A percentile compares a stretch with the other conserved stretches of the same genome.
These are phyloP conservation scores for Drosophila seclusa DNA, from an alignment of 2,888 invertebrate species.

Conservation along the genomic window DNA sequence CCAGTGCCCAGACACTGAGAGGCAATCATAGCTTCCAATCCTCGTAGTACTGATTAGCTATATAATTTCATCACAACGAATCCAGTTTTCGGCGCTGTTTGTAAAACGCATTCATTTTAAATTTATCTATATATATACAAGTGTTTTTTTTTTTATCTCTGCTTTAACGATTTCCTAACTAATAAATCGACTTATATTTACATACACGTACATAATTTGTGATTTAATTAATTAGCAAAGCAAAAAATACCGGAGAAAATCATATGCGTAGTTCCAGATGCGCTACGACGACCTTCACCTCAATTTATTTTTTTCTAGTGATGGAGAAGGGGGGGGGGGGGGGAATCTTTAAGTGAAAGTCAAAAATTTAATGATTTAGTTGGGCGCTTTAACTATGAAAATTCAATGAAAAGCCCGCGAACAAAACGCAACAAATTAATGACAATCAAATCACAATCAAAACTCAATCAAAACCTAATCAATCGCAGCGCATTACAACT, in stretches of 20 bases:
- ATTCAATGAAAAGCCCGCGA: conserved; percentile 43
- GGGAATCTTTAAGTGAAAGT: conserved; percentile 30
- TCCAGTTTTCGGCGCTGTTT: conserved; percentile 19
- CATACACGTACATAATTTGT: conserved; percentile 58
- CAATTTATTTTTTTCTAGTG: conserved; percentile 1
- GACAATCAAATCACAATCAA: conserved; percentile 31
- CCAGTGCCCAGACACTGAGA: conserved; percentile 47
- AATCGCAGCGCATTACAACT: conserved; percentile 8
- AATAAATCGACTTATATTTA: conserved; percentile 58
- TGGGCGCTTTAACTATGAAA: conserved; percentile 28
- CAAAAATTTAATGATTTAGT: conserved; percentile 15
- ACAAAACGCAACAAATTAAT: conserved; percentile 26
- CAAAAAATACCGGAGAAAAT: background rate
- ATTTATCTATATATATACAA: background rate
- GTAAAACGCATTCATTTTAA: conserved; percentile 29
- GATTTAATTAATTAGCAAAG: background rate
- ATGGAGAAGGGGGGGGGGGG: background rate
- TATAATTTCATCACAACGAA: conserved; percentile 47
- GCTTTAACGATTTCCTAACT: conserved; percentile 58
- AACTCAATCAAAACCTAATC: conserved; percentile 23
- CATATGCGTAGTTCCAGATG: conserved; percentile 1
- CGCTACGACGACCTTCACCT: conserved; percentile 26
- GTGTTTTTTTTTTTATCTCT: conserved; percentile 18
- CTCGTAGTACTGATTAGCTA: conserved; percentile 2
- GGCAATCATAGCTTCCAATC: background rate